Base-by-base conservation (phyloP, 2,797 vertebrate genomes). In the Choloepus didactylus region DNA sequence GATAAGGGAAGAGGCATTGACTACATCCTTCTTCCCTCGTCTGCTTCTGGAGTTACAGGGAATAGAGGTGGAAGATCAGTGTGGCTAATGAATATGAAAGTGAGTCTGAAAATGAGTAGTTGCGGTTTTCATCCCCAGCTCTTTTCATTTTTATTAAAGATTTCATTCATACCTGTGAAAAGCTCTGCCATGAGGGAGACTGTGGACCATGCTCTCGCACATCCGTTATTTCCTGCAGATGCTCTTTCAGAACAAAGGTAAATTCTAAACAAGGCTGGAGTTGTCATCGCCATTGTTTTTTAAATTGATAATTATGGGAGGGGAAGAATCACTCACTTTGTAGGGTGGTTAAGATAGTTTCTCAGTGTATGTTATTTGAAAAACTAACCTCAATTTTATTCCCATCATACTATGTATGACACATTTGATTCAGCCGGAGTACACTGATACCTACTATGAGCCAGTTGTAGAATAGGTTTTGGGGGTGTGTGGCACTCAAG, bases 181-280 rank as follows among this genome's bases (percentile, higher is more conserved):
- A 99, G 94, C 97, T 99, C 95, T 99, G 99, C 97, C 99, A 99
- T 18, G 99, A 99, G 98, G 99, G 98, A 95, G 98, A 98, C 96
- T 99, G 99, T 97, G 99, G 98, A 38, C 99, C 99, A 0, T 99
- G 99, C 97, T 98, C 99, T 95, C 99, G 99, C 92, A 99, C 98
- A 84, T 99, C 99, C 10, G 99, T 99, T 75, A 96, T 99, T 98
- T 99, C 99, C 96, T 99, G 99, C 98, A 98, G 99, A 96, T 99
- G 99, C 98, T 99, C 99, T 98, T 99, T 99, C 98, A 99, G 99
- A 98, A 99, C 98, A 62, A 99, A 99, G 99, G 99, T 99, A 97
- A 98, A 95, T 97, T 1, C 44, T 51, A 29, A 91, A 66, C 15
- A 56, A 27, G 94, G 72, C 77, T 90, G 16, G 18, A 51, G 14